A percentile compares a stretch with the other conserved stretches of the same genome.
Conservation (phyloP, 2,888 invertebrate species). For the Cosmia pyralina region DNA sequence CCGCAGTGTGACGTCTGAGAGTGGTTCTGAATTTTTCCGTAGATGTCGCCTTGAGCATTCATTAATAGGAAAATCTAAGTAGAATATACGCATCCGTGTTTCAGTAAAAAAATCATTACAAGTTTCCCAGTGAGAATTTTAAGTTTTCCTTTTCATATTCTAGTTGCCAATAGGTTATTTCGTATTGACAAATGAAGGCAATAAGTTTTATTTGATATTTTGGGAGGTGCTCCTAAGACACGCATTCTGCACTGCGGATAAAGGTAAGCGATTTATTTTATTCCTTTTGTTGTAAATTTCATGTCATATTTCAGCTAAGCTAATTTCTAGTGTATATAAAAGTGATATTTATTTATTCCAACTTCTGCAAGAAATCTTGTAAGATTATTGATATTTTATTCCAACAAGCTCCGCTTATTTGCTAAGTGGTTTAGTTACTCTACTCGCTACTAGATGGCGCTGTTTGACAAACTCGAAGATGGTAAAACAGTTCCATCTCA, state of each 20-base stretch:
- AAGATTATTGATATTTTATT: conserved; percentile 32
- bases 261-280: conserved; percentile 55
- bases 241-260: conserved; percentile 55
- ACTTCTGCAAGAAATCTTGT: conserved; percentile 9
- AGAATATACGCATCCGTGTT: conserved; percentile 38
- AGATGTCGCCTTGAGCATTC: conserved; percentile 55
- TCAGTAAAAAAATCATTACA: conserved; percentile 39
- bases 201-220: conserved; percentile 18
- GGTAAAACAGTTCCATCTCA: conserved; percentile 62
- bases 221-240: conserved; percentile 32
- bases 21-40: conserved; percentile 57
- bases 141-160: conserved; percentile 25
- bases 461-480: conserved; percentile 20
- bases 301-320: not conserved
- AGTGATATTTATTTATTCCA: not conserved
- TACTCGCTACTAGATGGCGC: conserved; percentile 79
- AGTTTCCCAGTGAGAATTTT: conserved; percentile 30
- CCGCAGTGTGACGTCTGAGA: not conserved
- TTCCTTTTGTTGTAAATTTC: conserved; percentile 9
- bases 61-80: conserved; percentile 51
- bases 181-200: conserved; percentile 28
- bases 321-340: not conserved
- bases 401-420: conserved; percentile 35
- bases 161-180: conserved; percentile 19
- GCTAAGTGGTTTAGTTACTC: conserved; percentile 56